phyloP scores from a whole-genome alignment of 2,888 invertebrate genomes.

The Tachystola acroxantha region DNA sequence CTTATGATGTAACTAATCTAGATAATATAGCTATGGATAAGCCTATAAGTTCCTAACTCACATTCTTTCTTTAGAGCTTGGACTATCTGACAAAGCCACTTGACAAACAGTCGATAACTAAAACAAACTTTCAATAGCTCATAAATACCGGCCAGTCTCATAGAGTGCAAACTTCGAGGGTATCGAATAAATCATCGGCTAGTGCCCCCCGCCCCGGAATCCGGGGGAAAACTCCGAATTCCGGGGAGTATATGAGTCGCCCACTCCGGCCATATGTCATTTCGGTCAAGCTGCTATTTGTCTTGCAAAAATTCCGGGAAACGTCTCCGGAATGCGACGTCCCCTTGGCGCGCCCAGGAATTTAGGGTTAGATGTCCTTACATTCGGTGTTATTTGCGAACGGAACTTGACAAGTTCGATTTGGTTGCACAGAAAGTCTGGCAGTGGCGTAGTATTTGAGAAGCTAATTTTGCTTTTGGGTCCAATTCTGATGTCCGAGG shows the following conservation, averaged over 20 bases:
- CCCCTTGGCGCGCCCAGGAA: slow-evolving; percentile 29
- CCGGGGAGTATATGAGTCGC: slow-evolving; percentile 53
- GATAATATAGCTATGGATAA: too few relatives aligned
- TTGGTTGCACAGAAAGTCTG: too few relatives aligned
- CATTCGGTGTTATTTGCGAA: slow-evolving; percentile 11
- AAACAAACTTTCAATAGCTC: slow-evolving; percentile 47
- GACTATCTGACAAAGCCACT: too few relatives aligned
- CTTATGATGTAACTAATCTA: too few relatives aligned
- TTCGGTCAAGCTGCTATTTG: slow-evolving; percentile 67
- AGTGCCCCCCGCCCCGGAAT: slow-evolving; percentile 17
- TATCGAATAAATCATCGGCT: slow-evolving; percentile 38
- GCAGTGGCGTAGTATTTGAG: too few relatives aligned
- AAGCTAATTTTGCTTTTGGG: too few relatives aligned
- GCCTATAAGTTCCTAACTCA: too few relatives aligned
- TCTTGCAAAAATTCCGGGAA: slow-evolving; percentile 71
- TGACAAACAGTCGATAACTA: too few relatives aligned
- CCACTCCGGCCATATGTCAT: slow-evolving; percentile 62
- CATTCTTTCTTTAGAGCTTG: too few relatives aligned
- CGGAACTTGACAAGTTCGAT: slow-evolving; percentile 5
- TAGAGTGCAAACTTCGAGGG: slow-evolving; percentile 26
- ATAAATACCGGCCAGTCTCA: slow-evolving; percentile 54
- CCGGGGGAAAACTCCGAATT: slow-evolving; percentile 40
- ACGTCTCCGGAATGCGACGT: slow-evolving; percentile 56
- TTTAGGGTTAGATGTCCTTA: slow-evolving; percentile 30
- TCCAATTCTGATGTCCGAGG: too few relatives aligned